Evolutionary conservation across 2,113 vertebrate species (phyloP).

Genomic region (Myrmecobius fasciatus): DNA sequence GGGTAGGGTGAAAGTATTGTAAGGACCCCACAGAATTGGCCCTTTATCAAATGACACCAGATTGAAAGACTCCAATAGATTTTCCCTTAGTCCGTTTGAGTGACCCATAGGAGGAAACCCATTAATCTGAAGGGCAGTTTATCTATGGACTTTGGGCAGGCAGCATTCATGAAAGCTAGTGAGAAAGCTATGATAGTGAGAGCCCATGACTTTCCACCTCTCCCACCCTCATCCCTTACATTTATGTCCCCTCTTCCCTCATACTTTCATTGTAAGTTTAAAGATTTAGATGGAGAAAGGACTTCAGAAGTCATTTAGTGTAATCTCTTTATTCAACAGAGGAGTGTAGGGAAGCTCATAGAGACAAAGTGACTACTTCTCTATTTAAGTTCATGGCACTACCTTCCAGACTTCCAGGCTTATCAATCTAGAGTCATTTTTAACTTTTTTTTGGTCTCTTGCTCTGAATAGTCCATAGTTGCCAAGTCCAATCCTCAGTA

Average conservation of each 20-base stretch:
- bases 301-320: background rate
- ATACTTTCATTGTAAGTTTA: background rate
- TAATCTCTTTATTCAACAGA: background rate
- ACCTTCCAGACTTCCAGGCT: background rate
- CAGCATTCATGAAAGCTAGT: background rate
- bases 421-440: background rate
- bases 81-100: background rate
- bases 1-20: background rate
- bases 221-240: background rate
- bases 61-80: conserved; percentile 12
- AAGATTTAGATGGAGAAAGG: background rate
- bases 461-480: background rate
- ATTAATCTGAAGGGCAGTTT: background rate
- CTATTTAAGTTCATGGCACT: background rate
- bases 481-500: background rate
- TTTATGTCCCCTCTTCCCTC: background rate
- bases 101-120: background rate
- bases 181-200: background rate
- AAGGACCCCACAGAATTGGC: background rate
- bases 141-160: background rate
- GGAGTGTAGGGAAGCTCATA: background rate
- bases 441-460: background rate
- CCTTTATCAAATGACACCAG: background rate
- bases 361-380: background rate
- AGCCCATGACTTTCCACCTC: background rate